These are phyloP conservation scores for Drosophila ogumai DNA, from an alignment of 1,140 invertebrate species.

Conservation along the genomic window DNA sequence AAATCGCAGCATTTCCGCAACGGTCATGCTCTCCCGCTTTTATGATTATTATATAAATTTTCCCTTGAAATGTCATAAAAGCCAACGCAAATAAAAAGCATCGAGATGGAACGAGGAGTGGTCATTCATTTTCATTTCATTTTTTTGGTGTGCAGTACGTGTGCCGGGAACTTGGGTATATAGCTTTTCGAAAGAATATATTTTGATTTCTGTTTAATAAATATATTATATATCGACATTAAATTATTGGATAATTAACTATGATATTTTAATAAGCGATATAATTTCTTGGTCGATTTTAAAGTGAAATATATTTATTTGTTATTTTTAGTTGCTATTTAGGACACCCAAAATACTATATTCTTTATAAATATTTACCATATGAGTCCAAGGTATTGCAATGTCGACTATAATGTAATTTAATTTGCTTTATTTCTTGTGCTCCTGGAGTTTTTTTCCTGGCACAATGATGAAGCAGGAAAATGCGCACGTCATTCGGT, in stretches of 20 bases:
- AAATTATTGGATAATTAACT: neutral
- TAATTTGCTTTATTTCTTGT: neutral
- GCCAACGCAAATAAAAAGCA: slow-evolving; percentile 69
- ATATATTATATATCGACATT: neutral
- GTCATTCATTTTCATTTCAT: slow-evolving; percentile 24
- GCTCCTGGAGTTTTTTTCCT: slow-evolving; percentile 3
- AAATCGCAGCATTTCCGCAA: slow-evolving; percentile 79
- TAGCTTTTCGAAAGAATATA: neutral
- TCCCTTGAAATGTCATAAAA: slow-evolving; percentile 68
- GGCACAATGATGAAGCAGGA: slow-evolving; percentile 24
- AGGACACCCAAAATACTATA: neutral
- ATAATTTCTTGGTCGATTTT: too few species aligned
- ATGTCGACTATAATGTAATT: neutral
- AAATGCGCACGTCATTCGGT: slow-evolving; percentile 62
- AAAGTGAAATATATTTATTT: too few species aligned
- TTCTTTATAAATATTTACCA: neutral
- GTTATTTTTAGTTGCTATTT: neutral
- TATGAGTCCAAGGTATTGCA: neutral
- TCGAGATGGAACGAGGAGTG: slow-evolving; percentile 23
- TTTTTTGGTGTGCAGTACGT: neutral
- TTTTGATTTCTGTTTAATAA: too few species aligned
- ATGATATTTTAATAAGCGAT: too few species aligned
- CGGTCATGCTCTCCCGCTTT: slow-evolving; percentile 74
- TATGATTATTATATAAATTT: slow-evolving; percentile 83
- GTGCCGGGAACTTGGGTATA: neutral